Conservation (phyloP, 2,113 vertebrate genomes). For the Vidua chalybeata region DNA sequence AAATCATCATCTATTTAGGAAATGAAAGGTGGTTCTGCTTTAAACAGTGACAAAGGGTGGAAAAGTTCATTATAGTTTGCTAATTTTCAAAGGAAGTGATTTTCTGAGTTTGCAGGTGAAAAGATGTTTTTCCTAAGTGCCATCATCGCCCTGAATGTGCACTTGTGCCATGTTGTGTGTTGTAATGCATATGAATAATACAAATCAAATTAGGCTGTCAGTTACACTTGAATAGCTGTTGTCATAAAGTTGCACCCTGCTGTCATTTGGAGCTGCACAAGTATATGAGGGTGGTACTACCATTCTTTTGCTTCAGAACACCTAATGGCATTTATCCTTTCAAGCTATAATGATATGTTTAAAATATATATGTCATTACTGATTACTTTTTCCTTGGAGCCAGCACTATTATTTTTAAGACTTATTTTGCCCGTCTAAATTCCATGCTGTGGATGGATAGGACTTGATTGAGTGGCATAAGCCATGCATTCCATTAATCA, state of each 20-base stretch:
- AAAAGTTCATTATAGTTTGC: neutral
- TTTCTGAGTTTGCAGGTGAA: neutral
- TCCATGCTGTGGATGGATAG: neutral
- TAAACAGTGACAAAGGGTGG: neutral
- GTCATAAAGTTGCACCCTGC: neutral
- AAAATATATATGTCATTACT: neutral
- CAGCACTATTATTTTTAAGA: neutral
- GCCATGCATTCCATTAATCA: neutral
- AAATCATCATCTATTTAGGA: neutral
- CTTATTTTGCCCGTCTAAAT: neutral
- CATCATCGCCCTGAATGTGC: neutral
- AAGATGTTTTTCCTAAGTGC: neutral
- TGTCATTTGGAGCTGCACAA: neutral
- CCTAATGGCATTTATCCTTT: neutral
- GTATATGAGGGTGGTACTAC: neutral
- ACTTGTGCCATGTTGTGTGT: neutral
- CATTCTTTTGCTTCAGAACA: neutral
- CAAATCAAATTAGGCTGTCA: slow-evolving; percentile 10
- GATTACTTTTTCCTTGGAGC: neutral
- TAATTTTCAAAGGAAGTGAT: neutral
- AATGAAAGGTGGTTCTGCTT: neutral
- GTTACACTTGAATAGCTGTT: neutral
- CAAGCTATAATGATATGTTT: neutral
- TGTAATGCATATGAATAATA: neutral
- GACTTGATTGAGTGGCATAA: neutral